Evolutionary conservation across 1,140 invertebrate species (phyloP).

Genomic region (Drosophila bocqueti): DNA sequence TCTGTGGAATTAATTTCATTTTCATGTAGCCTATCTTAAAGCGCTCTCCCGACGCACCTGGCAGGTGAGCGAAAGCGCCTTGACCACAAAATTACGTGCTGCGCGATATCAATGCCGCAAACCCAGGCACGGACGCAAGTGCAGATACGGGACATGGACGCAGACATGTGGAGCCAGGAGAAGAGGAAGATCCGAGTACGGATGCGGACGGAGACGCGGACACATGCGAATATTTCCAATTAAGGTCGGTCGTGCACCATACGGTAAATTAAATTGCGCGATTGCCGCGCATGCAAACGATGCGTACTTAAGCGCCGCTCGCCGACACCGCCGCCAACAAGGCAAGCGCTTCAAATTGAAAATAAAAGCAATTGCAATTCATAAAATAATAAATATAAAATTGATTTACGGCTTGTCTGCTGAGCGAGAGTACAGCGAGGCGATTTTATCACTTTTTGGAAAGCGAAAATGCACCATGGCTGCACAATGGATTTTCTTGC

Average conservation of each 20-base stretch:
- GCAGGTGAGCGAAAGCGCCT: conserved; percentile 37
- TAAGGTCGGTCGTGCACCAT: conserved; percentile 50
- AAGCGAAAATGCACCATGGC: conserved; percentile 68
- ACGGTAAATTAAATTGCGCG: conserved; percentile 79
- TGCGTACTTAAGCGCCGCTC: conserved; percentile 68
- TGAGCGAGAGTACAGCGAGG: conserved; percentile 21
- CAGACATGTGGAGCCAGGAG: neutral
- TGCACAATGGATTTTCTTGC: conserved; percentile 57
- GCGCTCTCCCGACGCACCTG: conserved; percentile 7
- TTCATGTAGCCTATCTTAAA: conserved; percentile 28
- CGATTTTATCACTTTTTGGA: conserved; percentile 16
- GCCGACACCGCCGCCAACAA: conserved; percentile 29
- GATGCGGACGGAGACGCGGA: conserved; percentile 10
- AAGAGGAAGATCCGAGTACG: neutral
- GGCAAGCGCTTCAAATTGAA: conserved; percentile 56
- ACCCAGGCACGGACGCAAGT: neutral
- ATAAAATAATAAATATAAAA: conserved; percentile 84
- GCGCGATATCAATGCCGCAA: conserved; percentile 48
- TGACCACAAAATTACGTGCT: conserved; percentile 78
- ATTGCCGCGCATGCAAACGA: conserved; percentile 65
- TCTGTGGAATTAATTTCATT: conserved; percentile 21
- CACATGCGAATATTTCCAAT: conserved; percentile 52
- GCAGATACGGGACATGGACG: conserved; percentile 6
- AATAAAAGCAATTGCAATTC: conserved; percentile 73
- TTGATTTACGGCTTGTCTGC: conserved; percentile 75